Conservation (phyloP, 2,888 invertebrate genomes). For the Oeneis ivallda region DNA sequence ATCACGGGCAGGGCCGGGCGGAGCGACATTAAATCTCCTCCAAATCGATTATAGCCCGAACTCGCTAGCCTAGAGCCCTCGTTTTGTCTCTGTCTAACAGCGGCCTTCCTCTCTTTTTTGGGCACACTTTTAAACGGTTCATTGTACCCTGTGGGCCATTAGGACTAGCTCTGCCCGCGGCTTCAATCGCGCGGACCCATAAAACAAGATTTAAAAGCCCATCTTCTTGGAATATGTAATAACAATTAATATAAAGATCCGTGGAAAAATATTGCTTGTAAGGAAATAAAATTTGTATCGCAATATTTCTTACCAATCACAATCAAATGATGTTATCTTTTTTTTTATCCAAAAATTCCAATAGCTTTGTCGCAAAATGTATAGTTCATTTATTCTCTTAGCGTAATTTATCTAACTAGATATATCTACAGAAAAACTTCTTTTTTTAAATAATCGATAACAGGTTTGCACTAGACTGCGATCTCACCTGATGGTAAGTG, state of each 20-base stretch:
- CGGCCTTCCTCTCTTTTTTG: slow-evolving; percentile 69
- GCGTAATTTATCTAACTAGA: no score
- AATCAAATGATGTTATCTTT: neutral
- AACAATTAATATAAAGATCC: slow-evolving; percentile 9
- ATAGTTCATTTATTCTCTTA: no score
- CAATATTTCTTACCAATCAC: neutral
- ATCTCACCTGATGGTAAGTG: no score
- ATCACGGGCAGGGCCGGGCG: slow-evolving; percentile 54
- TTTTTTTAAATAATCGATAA: no score
- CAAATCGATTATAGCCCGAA: slow-evolving; percentile 70
- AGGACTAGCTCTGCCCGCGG: slow-evolving; percentile 36
- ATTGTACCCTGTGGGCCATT: slow-evolving; percentile 62
- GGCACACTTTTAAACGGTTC: slow-evolving; percentile 70
- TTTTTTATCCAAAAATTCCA: neutral
- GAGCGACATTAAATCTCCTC: slow-evolving; percentile 71
- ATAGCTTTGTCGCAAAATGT: neutral
- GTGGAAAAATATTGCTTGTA: slow-evolving; percentile 9
- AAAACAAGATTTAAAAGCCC: slow-evolving; percentile 23
- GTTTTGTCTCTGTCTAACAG: slow-evolving; percentile 76
- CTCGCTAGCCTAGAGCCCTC: slow-evolving; percentile 65
- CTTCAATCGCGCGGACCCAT: slow-evolving; percentile 22
- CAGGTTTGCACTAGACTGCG: no score
- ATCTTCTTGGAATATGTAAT: slow-evolving; percentile 21
- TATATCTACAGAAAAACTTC: no score
- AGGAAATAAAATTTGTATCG: neutral